Conservation (phyloP, 2,113 vertebrate genomes). For the Toxotes jaculatrix region DNA sequence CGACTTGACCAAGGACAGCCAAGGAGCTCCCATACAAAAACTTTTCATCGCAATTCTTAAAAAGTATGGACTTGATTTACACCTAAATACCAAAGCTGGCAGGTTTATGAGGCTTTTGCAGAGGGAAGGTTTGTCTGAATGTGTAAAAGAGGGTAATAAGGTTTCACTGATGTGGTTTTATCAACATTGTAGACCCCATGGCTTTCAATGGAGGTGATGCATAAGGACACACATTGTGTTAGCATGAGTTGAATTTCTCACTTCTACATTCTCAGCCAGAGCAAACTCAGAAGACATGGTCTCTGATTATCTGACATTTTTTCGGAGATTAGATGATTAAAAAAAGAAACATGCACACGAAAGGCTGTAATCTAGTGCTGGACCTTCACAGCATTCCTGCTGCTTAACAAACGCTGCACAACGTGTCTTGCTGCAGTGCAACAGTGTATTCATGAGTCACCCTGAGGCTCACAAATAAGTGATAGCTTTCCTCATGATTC, state of each 20-base stretch:
- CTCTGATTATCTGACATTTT: constrained; percentile 1
- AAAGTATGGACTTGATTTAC: constrained; percentile 33
- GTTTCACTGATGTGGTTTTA: constrained; percentile 10
- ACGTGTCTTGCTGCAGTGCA: background rate
- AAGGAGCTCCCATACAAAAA: constrained; percentile 57
- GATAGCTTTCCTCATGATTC: constrained; percentile 6
- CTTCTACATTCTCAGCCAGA: constrained; percentile 8
- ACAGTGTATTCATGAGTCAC: constrained; percentile 24
- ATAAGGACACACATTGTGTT: background rate
- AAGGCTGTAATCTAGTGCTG: background rate
- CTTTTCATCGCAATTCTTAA: constrained; percentile 37
- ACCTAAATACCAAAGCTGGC: constrained; percentile 6
- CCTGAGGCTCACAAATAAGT: constrained; percentile 35
- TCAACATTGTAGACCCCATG: constrained; percentile 6
- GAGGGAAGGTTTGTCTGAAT: constrained; percentile 5
- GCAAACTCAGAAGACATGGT: background rate
- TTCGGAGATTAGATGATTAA: background rate
- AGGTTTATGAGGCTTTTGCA: constrained; percentile 7
- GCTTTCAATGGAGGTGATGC: constrained; percentile 5
- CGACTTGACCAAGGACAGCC: constrained; percentile 72
- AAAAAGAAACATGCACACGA: constrained; percentile 7
- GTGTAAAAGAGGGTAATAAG: constrained; percentile 6
- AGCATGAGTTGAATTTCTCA: background rate
- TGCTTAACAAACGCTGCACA: background rate
- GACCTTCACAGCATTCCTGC: constrained; percentile 13